Percentiles rank a stretch among this genome's conserved stretches.
phyloP scores from a whole-genome alignment of 2,113 vertebrate species.

The Sminthopsis crassicaudata region DNA sequence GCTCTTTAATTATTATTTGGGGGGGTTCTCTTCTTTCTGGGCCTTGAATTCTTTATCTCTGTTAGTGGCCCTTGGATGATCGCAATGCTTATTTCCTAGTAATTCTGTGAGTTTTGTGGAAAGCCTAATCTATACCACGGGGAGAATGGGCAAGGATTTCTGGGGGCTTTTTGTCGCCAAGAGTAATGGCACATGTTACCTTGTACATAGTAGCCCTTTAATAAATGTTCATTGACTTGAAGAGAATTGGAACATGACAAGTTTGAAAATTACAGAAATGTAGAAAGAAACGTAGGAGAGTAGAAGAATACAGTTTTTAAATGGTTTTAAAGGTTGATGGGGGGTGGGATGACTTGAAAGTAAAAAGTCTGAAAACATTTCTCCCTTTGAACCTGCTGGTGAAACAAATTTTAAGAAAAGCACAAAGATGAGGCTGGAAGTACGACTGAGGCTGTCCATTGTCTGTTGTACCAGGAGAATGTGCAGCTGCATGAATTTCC shows the following conservation, averaged over 20 bases:
- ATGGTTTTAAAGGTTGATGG: background rate
- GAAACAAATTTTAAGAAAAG: constrained; percentile 2
- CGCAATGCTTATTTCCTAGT: background rate
- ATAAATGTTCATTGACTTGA: background rate
- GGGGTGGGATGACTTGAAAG: background rate
- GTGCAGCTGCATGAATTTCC: background rate
- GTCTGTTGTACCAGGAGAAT: background rate
- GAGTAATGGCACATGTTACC: background rate
- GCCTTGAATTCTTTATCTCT: background rate
- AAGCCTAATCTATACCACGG: background rate
- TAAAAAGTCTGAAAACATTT: constrained; percentile 39
- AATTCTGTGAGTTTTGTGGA: background rate
- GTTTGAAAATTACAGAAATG: background rate
- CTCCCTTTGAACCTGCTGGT: constrained; percentile 65
- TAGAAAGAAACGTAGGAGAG: background rate
- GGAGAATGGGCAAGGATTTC: background rate
- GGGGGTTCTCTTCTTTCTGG: background rate
- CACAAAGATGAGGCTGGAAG: constrained; percentile 39
- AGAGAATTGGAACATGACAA: background rate
- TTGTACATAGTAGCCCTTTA: background rate
- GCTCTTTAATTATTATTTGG: background rate
- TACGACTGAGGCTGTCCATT: constrained; percentile 59
- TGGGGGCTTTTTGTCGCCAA: background rate
- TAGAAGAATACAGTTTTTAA: background rate
- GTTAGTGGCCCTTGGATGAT: background rate